These are phyloP conservation scores for Hycleus phaleratus DNA, from an alignment of 1,140 invertebrate genomes.

Conservation along the genomic window DNA sequence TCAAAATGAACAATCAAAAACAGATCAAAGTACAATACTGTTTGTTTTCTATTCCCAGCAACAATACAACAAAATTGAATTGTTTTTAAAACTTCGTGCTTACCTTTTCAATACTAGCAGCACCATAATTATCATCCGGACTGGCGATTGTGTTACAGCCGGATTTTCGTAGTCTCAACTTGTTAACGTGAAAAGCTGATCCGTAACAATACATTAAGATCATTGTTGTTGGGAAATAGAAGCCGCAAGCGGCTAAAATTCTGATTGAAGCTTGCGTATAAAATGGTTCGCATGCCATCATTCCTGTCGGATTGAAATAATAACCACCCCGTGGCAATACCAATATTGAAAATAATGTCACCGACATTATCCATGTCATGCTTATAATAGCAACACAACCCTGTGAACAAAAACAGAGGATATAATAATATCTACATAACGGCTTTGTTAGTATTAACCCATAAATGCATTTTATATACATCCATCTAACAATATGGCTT, in stretches of 20 bases:
- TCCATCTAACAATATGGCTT: too few species aligned
- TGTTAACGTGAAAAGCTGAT: slow-evolving; percentile 78
- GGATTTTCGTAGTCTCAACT: slow-evolving; percentile 57
- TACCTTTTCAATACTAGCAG: slow-evolving; percentile 49
- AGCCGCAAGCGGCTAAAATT: slow-evolving; percentile 73
- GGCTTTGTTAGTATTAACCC: neutral
- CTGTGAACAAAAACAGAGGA: slow-evolving; percentile 44
- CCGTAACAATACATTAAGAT: slow-evolving; percentile 84
- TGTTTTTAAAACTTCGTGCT: slow-evolving; percentile 18
- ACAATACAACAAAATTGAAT: too few species aligned
- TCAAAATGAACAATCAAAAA: too few species aligned
- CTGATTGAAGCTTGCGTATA: slow-evolving; percentile 65
- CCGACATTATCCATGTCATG: slow-evolving; percentile 71
- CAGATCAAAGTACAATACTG: too few species aligned
- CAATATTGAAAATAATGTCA: slow-evolving; percentile 69
- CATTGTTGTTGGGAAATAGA: slow-evolving; percentile 84
- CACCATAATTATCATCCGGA: slow-evolving; percentile 27
- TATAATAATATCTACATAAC: slow-evolving; percentile 11
- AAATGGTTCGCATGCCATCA: slow-evolving; percentile 80
- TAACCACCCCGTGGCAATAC: slow-evolving; percentile 73
- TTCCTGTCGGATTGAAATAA: slow-evolving; percentile 76
- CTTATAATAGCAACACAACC: slow-evolving; percentile 74
- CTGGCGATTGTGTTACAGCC: slow-evolving; percentile 40
- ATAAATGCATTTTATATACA: too few species aligned
- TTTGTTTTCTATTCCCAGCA: too few species aligned